Evolutionary conservation across 2,888 invertebrate genomes (phyloP), one percentile per base, ranked within the genome.

Genomic region (Protophormia terraenovae): DNA sequence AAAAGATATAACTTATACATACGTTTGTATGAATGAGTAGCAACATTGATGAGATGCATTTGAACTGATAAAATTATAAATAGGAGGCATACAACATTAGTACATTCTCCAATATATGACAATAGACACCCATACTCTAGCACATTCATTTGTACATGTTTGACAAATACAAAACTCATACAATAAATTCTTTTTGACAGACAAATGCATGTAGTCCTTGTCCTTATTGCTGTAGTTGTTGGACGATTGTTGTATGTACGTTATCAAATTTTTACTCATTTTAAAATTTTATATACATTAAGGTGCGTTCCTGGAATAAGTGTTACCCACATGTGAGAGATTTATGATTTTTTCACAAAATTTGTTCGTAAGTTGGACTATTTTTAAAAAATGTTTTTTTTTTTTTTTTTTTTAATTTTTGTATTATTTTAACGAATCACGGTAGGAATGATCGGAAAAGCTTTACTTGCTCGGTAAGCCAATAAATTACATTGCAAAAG

Each of bases 221-320:
- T 75, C 64, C 41, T 67, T 58, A 24, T 55, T 53, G 12, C 38
- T 47, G n/a, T n/a, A 8, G 53, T 50, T 50, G 50, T 50, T 12
- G 22, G 41, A 5, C 4, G 47, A 50, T 10, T 22, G 1, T 32
- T 38, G 14, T 24, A 64, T 38, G 14, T 24, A 64, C 35, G 14
- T 62, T 53, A 47, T 71, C 53, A 72, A 75, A 87, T 88, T 77
- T 88, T 87, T 88, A 85, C 83, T 83, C 84, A 86, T 86, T 87
- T 82, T 66, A 38, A 64, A 66, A 41, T 66, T n/a, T 32, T 16
- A 45, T 41, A 7, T 19, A 19, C 6, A n/a, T n/a, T n/a, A n/a
- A n/a, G n/a, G n/a, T n/a, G n/a, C n/a, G n/a, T n/a, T n/a, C n/a
- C n/a, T n/a, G n/a, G n/a, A n/a, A n/a, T n/a, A n/a, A n/a, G n/a